Evolutionary conservation across 37 sponge, comb jelly and placozoan species (phyloP).

Genomic region (Agelas oroides): DNA sequence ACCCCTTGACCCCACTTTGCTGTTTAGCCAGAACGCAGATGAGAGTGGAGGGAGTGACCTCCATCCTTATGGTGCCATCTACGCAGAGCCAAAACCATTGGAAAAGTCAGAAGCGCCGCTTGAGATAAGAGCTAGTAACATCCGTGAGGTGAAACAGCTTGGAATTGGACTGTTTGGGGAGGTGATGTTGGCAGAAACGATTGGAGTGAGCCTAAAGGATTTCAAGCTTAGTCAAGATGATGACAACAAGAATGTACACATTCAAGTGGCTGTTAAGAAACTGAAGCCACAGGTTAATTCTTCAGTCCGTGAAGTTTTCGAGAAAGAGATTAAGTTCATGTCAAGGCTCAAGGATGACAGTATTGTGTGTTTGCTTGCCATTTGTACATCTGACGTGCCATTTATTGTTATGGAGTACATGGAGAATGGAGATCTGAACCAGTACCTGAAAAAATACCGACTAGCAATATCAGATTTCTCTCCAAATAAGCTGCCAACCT

Average conservation of each 20-base stretch:
- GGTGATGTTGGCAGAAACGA: conserved; percentile 76
- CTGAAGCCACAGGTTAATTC: conserved; percentile 45
- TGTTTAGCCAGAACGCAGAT: conserved; percentile 10
- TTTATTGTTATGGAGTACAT: conserved; percentile 94
- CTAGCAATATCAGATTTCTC: neutral
- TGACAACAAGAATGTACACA: neutral
- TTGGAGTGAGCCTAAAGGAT: conserved; percentile 55
- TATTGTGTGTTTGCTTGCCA: conserved; percentile 69
- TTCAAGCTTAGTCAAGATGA: conserved; percentile 26
- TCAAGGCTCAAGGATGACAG: conserved; percentile 67
- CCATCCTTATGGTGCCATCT: conserved; percentile 65
- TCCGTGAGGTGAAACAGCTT: conserved; percentile 44
- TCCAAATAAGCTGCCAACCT: conserved; percentile 11
- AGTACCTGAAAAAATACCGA: conserved; percentile 67
- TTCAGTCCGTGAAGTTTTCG: conserved; percentile 49
- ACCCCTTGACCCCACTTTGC: conserved; percentile 23
- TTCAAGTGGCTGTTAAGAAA: conserved; percentile 80
- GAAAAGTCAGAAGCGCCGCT: neutral
- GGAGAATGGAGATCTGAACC: conserved; percentile 91
- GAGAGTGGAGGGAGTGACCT: conserved; percentile 11
- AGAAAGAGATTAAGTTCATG: conserved; percentile 90
- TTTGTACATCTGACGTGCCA: conserved; percentile 30
- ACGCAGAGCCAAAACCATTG: conserved; percentile 51
- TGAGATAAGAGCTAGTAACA: conserved; percentile 17
- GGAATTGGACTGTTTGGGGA: conserved; percentile 86